Conservation (phyloP, 1,140 invertebrate species). For the Drosophila simulans region DNA sequence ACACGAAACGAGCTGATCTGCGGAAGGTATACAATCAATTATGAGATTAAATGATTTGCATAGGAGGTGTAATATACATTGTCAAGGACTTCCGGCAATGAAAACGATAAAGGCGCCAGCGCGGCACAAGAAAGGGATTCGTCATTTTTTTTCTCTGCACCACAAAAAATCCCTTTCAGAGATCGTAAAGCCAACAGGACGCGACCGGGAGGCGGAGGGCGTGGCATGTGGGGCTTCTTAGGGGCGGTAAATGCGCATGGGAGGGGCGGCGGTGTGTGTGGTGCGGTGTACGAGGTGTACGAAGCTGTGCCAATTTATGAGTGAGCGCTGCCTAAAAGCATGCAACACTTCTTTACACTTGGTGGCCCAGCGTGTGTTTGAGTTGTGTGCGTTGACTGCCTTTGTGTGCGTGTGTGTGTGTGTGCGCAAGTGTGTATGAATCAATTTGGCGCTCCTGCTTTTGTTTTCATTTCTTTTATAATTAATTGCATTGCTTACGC, state of each 20-base stretch:
- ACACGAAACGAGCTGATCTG: no score
- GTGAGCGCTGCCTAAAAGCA: conserved; percentile 69
- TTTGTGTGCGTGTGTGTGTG: conserved; percentile 7
- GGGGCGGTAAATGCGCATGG: neutral
- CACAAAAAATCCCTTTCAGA: conserved; percentile 18
- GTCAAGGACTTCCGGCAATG: no score
- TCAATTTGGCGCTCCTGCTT: conserved; percentile 73
- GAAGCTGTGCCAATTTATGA: conserved; percentile 68
- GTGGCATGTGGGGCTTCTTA: neutral
- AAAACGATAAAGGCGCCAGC: no score
- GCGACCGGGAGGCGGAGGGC: neutral
- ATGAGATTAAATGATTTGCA: no score
- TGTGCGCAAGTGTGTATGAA: conserved; percentile 41
- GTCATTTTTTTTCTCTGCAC: conserved; percentile 7
- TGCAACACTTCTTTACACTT: conserved; percentile 72
- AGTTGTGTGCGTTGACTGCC: neutral
- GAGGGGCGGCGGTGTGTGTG: no score
- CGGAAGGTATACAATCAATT: no score
- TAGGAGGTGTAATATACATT: no score
- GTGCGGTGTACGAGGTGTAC: no score
- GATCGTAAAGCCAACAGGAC: conserved; percentile 36
- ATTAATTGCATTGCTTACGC: conserved; percentile 81
- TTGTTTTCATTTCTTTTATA: conserved; percentile 80
- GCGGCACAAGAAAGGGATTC: no score
- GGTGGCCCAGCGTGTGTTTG: conserved; percentile 15